Conservation (phyloP, 2,797 vertebrate genomes). For the Peromyscus eremicus region DNA sequence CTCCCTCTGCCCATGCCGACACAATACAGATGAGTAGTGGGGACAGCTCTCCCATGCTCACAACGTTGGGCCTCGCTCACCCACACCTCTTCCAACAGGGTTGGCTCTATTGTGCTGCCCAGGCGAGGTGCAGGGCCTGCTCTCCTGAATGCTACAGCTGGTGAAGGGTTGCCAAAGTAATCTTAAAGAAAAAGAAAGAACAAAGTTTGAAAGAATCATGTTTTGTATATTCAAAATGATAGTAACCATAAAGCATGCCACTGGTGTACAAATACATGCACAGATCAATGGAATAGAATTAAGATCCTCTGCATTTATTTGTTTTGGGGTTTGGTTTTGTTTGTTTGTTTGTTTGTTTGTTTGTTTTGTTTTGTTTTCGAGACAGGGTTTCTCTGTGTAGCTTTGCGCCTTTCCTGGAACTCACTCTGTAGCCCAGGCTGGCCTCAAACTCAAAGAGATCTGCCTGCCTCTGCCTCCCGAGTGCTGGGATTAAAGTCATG, state of each 20-base stretch:
- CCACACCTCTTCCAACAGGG: no score
- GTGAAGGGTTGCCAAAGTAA: neutral
- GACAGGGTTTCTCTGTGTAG: no score
- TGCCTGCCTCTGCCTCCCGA: no score
- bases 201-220: neutral
- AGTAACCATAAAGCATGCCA: neutral
- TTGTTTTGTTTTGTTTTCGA: no score
- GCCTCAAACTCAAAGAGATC: no score
- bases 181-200: neutral
- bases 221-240: neutral
- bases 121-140: neutral
- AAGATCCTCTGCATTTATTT: neutral
- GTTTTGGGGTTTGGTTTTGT: no score
- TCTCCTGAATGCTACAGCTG: neutral
- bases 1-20: neutral
- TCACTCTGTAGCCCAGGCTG: no score
- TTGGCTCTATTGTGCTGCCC: neutral
- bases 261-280: neutral
- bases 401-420: no score
- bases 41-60: neutral
- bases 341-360: no score
- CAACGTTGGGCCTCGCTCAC: neutral
- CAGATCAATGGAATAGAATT: neutral
- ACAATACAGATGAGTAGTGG: neutral
- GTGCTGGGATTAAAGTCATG: no score